These are phyloP conservation scores for Acyrthosiphon pisum DNA, from an alignment of 1,140 invertebrate genomes.

Conservation along the genomic window DNA sequence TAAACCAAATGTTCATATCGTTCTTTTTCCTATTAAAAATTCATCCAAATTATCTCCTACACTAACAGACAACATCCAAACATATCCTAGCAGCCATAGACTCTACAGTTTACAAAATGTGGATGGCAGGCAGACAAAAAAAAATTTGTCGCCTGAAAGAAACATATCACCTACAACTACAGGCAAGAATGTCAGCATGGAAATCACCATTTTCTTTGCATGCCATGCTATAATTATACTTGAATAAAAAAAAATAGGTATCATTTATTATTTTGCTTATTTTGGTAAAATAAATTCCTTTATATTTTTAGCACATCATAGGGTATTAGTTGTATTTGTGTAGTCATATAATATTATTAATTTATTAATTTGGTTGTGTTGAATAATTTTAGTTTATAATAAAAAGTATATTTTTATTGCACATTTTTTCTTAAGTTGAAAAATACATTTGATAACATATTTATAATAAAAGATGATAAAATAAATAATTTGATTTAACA, in stretches of 20 bases:
- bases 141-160: constrained; percentile 56
- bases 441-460: not conserved
- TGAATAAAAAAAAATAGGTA: not conserved
- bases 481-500: no score
- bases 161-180: constrained; percentile 53
- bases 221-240: constrained; percentile 4
- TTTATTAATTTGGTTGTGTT: not conserved
- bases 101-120: constrained; percentile 55
- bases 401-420: not conserved
- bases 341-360: not conserved
- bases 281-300: not conserved
- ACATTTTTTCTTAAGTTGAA: not conserved
- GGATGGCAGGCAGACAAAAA: constrained; percentile 38
- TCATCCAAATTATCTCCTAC: constrained; percentile 42
- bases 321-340: not conserved
- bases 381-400: not conserved
- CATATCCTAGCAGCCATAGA: constrained; percentile 39
- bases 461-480: no score
- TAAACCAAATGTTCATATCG: constrained; percentile 55
- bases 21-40: constrained; percentile 48
- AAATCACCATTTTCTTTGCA: constrained; percentile 43
- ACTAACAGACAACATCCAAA: constrained; percentile 39
- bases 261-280: constrained; percentile 5
- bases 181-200: constrained; percentile 54
- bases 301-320: constrained; percentile 33